A percentile compares a stretch with the other conserved stretches of the same genome.
Conservation (phyloP, 1,140 invertebrate species). For the Dendrolimus punctatus region DNA sequence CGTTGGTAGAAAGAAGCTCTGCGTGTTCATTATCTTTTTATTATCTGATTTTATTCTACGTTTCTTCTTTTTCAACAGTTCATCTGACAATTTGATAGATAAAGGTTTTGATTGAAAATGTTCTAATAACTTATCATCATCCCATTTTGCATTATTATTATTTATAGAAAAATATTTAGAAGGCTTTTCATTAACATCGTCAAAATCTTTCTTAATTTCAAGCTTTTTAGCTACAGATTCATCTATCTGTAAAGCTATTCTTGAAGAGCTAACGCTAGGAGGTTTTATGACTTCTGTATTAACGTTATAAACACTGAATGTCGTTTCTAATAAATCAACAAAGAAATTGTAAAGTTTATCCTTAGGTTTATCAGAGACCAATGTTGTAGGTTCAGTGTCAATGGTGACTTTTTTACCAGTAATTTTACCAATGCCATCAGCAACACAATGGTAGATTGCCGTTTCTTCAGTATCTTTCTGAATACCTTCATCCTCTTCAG, state of each 20-base stretch:
- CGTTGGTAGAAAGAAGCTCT: constrained; percentile 5
- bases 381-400: constrained; percentile 23
- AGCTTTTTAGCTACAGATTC: constrained; percentile 31
- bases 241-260: constrained; percentile 25
- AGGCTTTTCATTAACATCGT: constrained; percentile 1
- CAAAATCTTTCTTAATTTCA: constrained; percentile 12
- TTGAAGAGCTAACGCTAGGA: constrained; percentile 7
- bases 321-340: constrained; percentile 40
- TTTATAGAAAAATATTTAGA: constrained; percentile 3
- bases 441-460: too few relatives aligned
- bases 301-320: constrained; percentile 31
- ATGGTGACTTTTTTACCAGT: neutral
- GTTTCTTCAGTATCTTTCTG: constrained; percentile 9
- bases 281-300: constrained; percentile 9
- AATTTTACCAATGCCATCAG: neutral
- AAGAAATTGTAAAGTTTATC: constrained; percentile 39
- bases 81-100: constrained; percentile 4
- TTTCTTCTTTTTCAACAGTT: constrained; percentile 17
- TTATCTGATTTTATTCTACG: neutral
- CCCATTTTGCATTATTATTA: neutral
- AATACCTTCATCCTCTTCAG: constrained; percentile 2
- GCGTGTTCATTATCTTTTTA: constrained; percentile 1
- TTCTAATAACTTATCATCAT: constrained; percentile 8
- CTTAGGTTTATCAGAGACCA: constrained; percentile 19
- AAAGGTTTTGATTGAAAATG: constrained; percentile 12